Evolutionary conservation across 2,113 vertebrate genomes (phyloP).

Genomic region (Ellobius talpinus): DNA sequence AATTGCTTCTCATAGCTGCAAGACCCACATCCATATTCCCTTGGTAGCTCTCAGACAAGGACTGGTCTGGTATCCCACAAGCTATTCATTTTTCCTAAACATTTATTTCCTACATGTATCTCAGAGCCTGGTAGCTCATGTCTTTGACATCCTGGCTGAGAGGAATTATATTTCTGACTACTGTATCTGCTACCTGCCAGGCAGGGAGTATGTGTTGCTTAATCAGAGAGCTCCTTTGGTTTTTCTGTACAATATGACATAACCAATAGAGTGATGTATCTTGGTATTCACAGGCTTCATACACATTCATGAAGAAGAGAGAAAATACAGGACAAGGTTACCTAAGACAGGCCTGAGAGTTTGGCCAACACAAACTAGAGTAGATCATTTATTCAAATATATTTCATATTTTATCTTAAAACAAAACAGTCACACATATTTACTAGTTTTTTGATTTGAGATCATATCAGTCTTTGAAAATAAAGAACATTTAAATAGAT

Average conservation of each 20-base stretch:
- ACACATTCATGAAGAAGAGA: not conserved
- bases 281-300: not conserved
- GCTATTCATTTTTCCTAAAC: not conserved
- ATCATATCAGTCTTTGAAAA: slow-evolving; percentile 18
- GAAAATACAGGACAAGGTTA: not conserved
- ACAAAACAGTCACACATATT: not conserved
- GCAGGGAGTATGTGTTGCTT: not conserved
- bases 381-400: not conserved
- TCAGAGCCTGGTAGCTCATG: not conserved
- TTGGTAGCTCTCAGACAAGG: not conserved
- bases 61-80: not conserved
- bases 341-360: not conserved
- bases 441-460: not conserved
- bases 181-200: not conserved
- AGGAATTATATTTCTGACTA: not conserved
- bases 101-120: not conserved
- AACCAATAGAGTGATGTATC: not conserved
- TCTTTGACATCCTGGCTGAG: not conserved
- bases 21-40: not conserved
- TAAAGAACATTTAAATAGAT: not conserved
- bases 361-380: not conserved
- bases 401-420: not conserved
- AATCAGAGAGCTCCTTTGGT: not conserved
- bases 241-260: not conserved
- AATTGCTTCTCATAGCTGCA: not conserved